Conservation (phyloP, 2,888 invertebrate species). For the Metallyticus violacea region DNA sequence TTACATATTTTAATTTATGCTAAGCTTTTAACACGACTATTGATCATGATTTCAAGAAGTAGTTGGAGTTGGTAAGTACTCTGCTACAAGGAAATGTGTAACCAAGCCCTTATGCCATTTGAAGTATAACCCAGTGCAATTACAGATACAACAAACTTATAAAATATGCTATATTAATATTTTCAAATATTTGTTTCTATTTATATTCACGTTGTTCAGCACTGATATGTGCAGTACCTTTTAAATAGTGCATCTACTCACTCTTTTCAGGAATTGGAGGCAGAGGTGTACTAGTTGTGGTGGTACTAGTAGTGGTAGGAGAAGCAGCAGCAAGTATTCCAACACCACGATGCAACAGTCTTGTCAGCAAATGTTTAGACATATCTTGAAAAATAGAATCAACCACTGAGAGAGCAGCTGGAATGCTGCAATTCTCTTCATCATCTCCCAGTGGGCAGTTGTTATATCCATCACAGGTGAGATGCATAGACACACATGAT, state of each 20-base stretch:
- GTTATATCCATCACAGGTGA: conserved; percentile 64
- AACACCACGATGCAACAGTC: neutral
- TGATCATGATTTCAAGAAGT: no score
- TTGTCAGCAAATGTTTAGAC: neutral
- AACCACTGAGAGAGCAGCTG: neutral
- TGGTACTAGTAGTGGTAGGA: neutral
- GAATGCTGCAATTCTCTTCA: conserved; percentile 44
- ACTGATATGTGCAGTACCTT: no score
- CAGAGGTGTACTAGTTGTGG: neutral
- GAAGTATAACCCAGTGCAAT: no score
- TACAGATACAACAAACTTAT: no score
- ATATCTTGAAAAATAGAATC: neutral
- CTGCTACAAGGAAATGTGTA: no score
- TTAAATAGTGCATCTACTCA: no score
- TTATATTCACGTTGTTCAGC: no score
- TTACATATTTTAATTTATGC: no score
- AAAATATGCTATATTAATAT: neutral
- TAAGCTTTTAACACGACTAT: no score
- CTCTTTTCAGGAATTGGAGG: neutral
- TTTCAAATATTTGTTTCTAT: neutral
- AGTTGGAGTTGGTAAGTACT: no score
- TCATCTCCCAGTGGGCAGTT: conserved; percentile 56
- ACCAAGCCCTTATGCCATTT: no score
- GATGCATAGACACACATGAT: conserved; percentile 59
- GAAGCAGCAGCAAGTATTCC: neutral